phyloP scores from a whole-genome alignment of 1,140 invertebrate species.

The Drosophila paulistorum region DNA sequence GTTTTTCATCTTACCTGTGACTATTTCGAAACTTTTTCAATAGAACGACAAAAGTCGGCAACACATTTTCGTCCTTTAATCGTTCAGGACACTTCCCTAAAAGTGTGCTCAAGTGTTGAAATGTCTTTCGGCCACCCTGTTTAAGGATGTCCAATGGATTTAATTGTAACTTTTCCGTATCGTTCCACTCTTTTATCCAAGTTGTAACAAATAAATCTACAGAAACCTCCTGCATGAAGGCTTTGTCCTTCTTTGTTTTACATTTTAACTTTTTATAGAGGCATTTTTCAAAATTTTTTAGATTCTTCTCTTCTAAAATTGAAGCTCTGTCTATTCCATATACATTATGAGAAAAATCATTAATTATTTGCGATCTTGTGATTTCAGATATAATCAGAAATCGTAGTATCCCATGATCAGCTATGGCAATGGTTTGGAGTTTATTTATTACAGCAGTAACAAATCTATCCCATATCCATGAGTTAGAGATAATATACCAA shows the following conservation, averaged over 20 bases:
- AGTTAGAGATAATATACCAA: too few species aligned
- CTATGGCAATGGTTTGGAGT: too few species aligned
- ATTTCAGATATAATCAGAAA: too few species aligned
- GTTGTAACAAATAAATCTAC: conserved; percentile 46
- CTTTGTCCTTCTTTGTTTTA: conserved; percentile 52
- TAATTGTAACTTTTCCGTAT: conserved; percentile 32
- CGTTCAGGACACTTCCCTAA: conserved; percentile 13
- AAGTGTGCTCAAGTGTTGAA: conserved; percentile 11
- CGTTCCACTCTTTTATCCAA: neutral
- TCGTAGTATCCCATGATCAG: too few species aligned
- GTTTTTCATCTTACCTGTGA: conserved; percentile 33
- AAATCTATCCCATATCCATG: too few species aligned
- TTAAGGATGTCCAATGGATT: conserved; percentile 48
- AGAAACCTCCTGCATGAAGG: conserved; percentile 37
- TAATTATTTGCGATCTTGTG: neutral
- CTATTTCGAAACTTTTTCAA: conserved; percentile 17
- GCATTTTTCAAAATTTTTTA: conserved; percentile 35
- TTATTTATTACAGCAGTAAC: too few species aligned
- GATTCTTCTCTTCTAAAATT: neutral
- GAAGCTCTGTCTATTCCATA: conserved; percentile 39
- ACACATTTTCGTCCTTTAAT: conserved; percentile 32
- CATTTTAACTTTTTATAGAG: conserved; percentile 40
- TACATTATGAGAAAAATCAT: conserved; percentile 35
- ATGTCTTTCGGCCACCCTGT: conserved; percentile 39
- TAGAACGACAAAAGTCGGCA: conserved; percentile 19